phyloP scores from a whole-genome alignment of 2,113 vertebrate species.

The Callopanchax toddi region DNA sequence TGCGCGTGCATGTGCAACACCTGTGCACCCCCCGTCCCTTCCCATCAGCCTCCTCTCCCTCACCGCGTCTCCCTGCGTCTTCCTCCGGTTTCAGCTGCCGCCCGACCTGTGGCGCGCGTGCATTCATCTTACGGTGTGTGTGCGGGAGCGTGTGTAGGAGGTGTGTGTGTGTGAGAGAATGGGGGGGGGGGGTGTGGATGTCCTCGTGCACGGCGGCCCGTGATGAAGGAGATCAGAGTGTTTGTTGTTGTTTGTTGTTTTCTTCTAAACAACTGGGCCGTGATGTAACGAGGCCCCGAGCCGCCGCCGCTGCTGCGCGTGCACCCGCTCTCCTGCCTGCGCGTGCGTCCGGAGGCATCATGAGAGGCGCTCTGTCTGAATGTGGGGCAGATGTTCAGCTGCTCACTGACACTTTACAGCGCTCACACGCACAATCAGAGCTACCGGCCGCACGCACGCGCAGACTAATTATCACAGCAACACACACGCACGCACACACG shows the following conservation, averaged over 20 bases:
- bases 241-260: conserved; percentile 34
- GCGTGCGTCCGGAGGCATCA: conserved; percentile 44
- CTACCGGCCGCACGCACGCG: conserved; percentile 3
- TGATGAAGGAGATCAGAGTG: background rate
- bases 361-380: conserved; percentile 51
- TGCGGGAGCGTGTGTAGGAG: background rate
- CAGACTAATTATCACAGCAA: conserved; percentile 18
- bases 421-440: conserved; percentile 1
- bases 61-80: conserved; percentile 29
- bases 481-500: conserved; percentile 2
- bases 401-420: conserved; percentile 33
- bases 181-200: background rate
- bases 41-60: conserved; percentile 3
- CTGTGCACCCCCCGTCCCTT: conserved; percentile 25
- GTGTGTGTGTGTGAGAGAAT: background rate
- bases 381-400: conserved; percentile 67
- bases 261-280: conserved; percentile 56
- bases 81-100: conserved; percentile 9
- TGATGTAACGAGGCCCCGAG: conserved; percentile 61
- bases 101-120: conserved; percentile 16
- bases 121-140: background rate
- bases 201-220: conserved; percentile 28
- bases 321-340: background rate
- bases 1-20: conserved; percentile 39
- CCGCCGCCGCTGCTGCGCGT: conserved; percentile 37